These are phyloP conservation scores for Chelmon rostratus DNA, from an alignment of 2,797 vertebrate species.

Conservation along the genomic window DNA sequence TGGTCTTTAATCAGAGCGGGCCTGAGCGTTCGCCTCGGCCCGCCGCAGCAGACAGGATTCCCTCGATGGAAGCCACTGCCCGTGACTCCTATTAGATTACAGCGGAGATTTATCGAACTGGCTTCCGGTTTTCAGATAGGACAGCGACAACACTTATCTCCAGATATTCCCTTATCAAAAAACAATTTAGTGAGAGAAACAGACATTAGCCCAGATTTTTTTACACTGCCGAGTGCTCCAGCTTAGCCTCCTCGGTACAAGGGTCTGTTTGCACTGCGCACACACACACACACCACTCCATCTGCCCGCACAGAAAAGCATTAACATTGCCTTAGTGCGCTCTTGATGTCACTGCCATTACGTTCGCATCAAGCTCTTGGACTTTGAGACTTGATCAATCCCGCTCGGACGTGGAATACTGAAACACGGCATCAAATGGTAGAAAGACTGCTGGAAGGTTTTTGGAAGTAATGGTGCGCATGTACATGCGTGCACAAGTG, in stretches of 20 bases:
- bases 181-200: conserved; percentile 81
- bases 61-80: conserved; percentile 52
- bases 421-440: not conserved
- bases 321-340: conserved; percentile 72
- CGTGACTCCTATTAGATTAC: conserved; percentile 74
- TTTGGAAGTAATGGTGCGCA: not conserved
- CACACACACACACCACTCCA: conserved; percentile 69
- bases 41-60: not conserved
- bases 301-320: conserved; percentile 61
- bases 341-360: conserved; percentile 71
- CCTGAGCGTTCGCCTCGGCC: conserved; percentile 8
- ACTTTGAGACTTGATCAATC: conserved; percentile 73
- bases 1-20: conserved; percentile 36
- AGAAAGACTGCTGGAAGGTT: not conserved
- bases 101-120: conserved; percentile 75
- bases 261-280: conserved; percentile 81
- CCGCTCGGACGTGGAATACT: conserved; percentile 30
- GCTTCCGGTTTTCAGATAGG: conserved; percentile 81
- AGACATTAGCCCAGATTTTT: conserved; percentile 79
- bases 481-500: conserved; percentile 36
- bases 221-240: conserved; percentile 62
- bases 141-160: conserved; percentile 82
- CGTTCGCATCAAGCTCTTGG: conserved; percentile 67
- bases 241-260: conserved; percentile 75
- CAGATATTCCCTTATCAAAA: conserved; percentile 85